phyloP scores from a whole-genome alignment of 2,113 vertebrate species.

The Hiodon alosoides region DNA sequence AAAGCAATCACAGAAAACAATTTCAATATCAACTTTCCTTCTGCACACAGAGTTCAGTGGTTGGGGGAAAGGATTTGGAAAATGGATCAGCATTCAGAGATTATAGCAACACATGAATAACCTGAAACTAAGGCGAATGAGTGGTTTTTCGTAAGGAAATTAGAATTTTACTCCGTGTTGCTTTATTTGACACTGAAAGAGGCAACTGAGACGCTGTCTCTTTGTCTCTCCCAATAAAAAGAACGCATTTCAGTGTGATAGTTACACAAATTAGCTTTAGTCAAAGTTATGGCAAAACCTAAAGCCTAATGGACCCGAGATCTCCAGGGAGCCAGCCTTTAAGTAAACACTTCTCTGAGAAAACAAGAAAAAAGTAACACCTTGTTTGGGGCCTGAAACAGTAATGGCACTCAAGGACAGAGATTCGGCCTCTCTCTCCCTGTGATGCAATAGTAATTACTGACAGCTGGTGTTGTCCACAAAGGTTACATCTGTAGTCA shows the following conservation, averaged over 20 bases:
- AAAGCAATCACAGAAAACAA: too few species aligned
- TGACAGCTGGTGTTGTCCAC: conserved; percentile 70
- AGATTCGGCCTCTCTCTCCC: conserved; percentile 41
- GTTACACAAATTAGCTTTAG: conserved; percentile 40
- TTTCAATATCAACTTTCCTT: too few species aligned
- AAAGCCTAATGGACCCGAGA: conserved; percentile 38
- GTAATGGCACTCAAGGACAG: conserved; percentile 47
- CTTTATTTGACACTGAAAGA: conserved; percentile 5
- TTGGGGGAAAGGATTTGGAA: not conserved
- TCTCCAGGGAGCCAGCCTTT: conserved; percentile 27
- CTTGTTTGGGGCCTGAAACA: conserved; percentile 14
- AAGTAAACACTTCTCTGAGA: conserved; percentile 16
- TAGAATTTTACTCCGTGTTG: conserved; percentile 1
- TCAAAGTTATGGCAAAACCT: conserved; percentile 33
- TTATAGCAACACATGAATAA: not conserved
- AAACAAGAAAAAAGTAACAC: conserved; percentile 23
- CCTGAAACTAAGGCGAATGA: not conserved
- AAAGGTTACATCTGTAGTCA: conserved; percentile 67
- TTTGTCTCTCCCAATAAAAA: conserved; percentile 29
- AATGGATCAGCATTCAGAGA: not conserved
- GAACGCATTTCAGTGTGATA: conserved; percentile 41
- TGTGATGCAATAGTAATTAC: conserved; percentile 59
- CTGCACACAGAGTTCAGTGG: too few species aligned
- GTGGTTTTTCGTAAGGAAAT: not conserved
- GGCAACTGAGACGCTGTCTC: conserved; percentile 33